A percentile compares a stretch with the other conserved stretches of the same genome.
Conservation (phyloP, 2,888 invertebrate species). For the Acronicta alni region DNA sequence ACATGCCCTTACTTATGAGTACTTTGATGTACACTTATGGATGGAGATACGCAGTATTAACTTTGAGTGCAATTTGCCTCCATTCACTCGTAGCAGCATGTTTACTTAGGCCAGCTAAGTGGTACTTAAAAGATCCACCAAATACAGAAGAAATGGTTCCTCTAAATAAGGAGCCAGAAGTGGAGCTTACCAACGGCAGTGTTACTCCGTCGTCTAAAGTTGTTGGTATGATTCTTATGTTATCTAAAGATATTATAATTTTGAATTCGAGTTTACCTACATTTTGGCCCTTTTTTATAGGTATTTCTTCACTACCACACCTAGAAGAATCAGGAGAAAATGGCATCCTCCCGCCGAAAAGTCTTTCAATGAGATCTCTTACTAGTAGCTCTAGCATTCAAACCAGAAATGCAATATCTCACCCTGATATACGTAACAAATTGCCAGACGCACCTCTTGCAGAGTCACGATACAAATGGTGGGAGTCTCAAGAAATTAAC, state of each 20-base stretch:
- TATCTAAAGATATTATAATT: background rate
- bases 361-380: slow-evolving; percentile 80
- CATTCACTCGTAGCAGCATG: slow-evolving; percentile 90
- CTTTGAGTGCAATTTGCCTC: slow-evolving; percentile 90
- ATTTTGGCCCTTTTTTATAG: slow-evolving; percentile 59
- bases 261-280: background rate
- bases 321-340: slow-evolving; percentile 66
- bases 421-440: slow-evolving; percentile 79
- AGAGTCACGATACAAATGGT: slow-evolving; percentile 85
- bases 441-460: slow-evolving; percentile 65
- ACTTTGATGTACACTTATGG: slow-evolving; percentile 88
- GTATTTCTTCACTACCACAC: slow-evolving; percentile 63
- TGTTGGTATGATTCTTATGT: slow-evolving; percentile 60
- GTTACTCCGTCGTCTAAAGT: slow-evolving; percentile 68
- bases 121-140: slow-evolving; percentile 88
- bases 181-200: slow-evolving; percentile 75
- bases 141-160: slow-evolving; percentile 74
- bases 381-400: slow-evolving; percentile 69
- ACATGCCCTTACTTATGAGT: slow-evolving; percentile 90
- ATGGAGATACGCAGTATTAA: slow-evolving; percentile 90
- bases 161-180: slow-evolving; percentile 70
- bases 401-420: slow-evolving; percentile 80
- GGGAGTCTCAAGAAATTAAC: slow-evolving; percentile 89
- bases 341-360: slow-evolving; percentile 70
- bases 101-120: slow-evolving; percentile 91